Conservation (phyloP, 2,888 invertebrate genomes). For the Noctua pronuba region DNA sequence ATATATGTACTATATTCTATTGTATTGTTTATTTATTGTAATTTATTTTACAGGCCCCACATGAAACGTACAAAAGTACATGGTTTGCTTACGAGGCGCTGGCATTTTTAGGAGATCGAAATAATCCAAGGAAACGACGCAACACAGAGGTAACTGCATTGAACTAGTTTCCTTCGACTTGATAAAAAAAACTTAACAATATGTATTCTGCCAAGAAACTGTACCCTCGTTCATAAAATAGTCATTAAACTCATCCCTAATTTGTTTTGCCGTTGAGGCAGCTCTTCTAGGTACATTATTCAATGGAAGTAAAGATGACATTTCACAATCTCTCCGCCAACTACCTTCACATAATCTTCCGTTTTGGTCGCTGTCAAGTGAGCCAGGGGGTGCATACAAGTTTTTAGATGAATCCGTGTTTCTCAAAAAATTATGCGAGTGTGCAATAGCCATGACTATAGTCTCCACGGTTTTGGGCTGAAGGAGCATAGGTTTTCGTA, state of each 20-base stretch:
- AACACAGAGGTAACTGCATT: slow-evolving; percentile 42
- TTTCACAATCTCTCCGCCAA: no score
- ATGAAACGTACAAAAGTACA: slow-evolving; percentile 39
- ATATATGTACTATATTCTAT: slow-evolving; percentile 37
- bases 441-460: no score
- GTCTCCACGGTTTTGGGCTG: no score
- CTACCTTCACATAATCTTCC: no score
- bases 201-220: slow-evolving; percentile 46
- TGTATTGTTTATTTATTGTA: slow-evolving; percentile 38
- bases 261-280: slow-evolving; percentile 47
- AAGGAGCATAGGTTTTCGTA: no score
- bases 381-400: no score
- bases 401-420: no score
- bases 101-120: slow-evolving; percentile 38
- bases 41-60: slow-evolving; percentile 30
- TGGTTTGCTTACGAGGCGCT: slow-evolving; percentile 39
- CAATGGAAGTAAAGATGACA: slow-evolving; percentile 56
- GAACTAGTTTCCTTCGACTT: slow-evolving; percentile 41
- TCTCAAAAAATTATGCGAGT: no score
- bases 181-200: slow-evolving; percentile 47
- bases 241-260: slow-evolving; percentile 47
- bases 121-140: slow-evolving; percentile 37
- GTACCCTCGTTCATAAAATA: slow-evolving; percentile 49
- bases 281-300: slow-evolving; percentile 48
- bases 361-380: no score